Evolutionary conservation across 1,140 invertebrate genomes (phyloP), one percentile per base, ranked within the genome.

Genomic region (Macrobrachium nipponense): DNA sequence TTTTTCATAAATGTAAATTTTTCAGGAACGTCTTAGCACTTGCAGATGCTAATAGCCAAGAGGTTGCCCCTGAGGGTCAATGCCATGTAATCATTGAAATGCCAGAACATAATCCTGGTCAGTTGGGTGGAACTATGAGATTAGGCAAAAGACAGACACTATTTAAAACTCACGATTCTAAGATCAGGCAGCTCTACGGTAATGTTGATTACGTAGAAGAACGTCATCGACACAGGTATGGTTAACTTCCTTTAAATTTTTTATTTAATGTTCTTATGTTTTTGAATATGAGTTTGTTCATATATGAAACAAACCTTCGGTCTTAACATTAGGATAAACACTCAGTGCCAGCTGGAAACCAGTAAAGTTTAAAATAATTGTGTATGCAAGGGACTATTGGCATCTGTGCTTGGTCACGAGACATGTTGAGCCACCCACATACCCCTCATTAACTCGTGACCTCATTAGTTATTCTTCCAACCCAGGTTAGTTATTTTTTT

Each of bases 51-150:
- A 95, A 98, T 90, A 96, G 95, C 15, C 96, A 95, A 2, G 98
- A 99, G 93, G 95, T 97, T 44, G 93, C 96, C 89, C 93, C 94
- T 0, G 91, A 95, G 6, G 95, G 96, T 23, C 91, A 92, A 36
- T 90, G 96, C 90, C 95, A 96, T 36, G 92, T 99, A 51, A 96
- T 99, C 2, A 98, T 99, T 85, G 98, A 99, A 89, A 99, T 99
- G 99, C 98, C 98, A 0, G 99, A 99, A 92, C 97, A 99, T 91
- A 97, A 98, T 91, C 94, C 94, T 8, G 97, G 96, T 2, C 93
- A 96, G 87, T 95, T 99, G 93, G 99, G 99, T 8, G 99, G 98
- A 36, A 99, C 99, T 0, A 99, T 99, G 99, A 93, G 99, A 85
- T 92, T 99, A 14, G 99, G 99, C 15, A 97, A 96, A 90, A 94